Evolutionary conservation across 2,113 vertebrate genomes (phyloP).

Genomic region (Nanorana parkeri): DNA sequence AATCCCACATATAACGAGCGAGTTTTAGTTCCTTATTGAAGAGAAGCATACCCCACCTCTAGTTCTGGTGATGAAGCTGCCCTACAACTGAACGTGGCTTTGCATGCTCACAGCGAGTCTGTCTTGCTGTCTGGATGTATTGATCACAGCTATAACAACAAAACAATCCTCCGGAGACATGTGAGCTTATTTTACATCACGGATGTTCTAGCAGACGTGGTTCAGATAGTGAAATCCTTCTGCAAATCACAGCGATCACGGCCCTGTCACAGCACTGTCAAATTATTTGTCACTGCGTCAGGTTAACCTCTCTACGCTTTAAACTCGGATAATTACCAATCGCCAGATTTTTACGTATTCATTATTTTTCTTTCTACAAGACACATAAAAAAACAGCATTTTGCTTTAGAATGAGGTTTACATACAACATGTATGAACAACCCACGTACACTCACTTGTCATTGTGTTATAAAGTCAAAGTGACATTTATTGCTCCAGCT

Average conservation of each 20-base stretch:
- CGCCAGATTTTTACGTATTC: no score
- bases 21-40: background rate
- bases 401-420: no score
- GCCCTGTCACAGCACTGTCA: background rate
- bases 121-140: constrained; percentile 32
- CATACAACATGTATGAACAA: no score
- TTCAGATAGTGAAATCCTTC: background rate
- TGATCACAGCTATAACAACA: constrained; percentile 39
- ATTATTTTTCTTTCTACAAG: no score
- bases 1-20: no score
- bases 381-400: no score
- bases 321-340: no score
- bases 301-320: no score
- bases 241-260: constrained; percentile 3
- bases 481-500: no score
- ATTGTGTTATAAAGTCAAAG: no score
- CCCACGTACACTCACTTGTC: no score
- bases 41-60: background rate
- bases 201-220: background rate
- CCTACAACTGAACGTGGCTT: no score
- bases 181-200: background rate
- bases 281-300: background rate
- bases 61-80: background rate
- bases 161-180: background rate
- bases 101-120: background rate